Evolutionary conservation across 2,888 invertebrate genomes (phyloP).

Genomic region (Andrena praecox): DNA sequence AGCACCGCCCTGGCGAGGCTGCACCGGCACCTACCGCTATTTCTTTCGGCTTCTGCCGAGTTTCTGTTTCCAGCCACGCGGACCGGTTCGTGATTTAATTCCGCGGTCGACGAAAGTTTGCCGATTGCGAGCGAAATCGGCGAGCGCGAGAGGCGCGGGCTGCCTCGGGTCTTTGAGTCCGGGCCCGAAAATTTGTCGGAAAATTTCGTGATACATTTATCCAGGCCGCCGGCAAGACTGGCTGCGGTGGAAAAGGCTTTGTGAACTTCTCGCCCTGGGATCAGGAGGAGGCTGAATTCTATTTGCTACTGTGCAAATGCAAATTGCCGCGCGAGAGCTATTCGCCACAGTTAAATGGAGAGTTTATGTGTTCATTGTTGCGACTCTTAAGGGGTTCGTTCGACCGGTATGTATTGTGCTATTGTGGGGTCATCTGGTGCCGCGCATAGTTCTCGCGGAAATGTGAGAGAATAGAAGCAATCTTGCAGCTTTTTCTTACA

Average conservation of each 20-base stretch:
- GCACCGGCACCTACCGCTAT: constrained; percentile 8
- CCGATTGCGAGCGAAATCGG: constrained; percentile 42
- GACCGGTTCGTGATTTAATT: constrained; percentile 50
- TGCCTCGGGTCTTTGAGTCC: not conserved
- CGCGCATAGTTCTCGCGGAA: no score
- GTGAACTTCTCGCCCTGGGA: constrained; percentile 9
- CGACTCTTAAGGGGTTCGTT: not conserved
- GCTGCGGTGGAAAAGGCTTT: not conserved
- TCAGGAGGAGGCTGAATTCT: constrained; percentile 2
- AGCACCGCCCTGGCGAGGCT: constrained; percentile 36
- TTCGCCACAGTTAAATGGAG: constrained; percentile 5
- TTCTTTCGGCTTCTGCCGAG: constrained; percentile 34
- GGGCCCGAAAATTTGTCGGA: constrained; percentile 26
- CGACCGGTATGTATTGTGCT: not conserved
- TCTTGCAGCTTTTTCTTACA: no score
- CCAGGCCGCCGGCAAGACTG: not conserved
- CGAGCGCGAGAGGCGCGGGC: not conserved
- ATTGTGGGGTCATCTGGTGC: not conserved
- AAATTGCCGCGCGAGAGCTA: constrained; percentile 17
- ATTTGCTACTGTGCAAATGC: constrained; percentile 32
- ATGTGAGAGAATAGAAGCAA: no score
- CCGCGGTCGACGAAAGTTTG: constrained; percentile 26
- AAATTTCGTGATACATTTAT: constrained; percentile 26
- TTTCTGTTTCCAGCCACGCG: constrained; percentile 31
- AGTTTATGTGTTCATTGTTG: constrained; percentile 20